These are phyloP conservation scores for Plebejus melissa DNA, from an alignment of 2,888 invertebrate species.

Conservation along the genomic window DNA sequence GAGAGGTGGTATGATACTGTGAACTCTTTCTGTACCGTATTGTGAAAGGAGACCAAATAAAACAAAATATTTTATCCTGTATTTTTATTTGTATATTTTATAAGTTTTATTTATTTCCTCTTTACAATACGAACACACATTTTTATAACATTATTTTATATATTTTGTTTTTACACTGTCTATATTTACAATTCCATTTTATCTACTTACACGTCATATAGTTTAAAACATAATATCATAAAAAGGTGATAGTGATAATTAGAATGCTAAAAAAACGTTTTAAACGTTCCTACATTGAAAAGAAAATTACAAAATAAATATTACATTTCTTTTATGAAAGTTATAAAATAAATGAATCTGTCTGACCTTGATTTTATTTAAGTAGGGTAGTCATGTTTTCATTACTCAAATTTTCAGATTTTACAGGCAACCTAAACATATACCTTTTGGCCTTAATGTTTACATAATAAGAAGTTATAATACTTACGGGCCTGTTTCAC, in stretches of 20 bases:
- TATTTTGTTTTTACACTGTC: slow-evolving; percentile 36
- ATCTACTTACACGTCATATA: slow-evolving; percentile 33
- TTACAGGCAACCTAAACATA: too few relatives aligned
- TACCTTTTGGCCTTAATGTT: too few relatives aligned
- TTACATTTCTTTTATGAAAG: too few relatives aligned
- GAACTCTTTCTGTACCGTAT: neutral
- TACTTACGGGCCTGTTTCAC: too few relatives aligned
- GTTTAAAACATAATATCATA: slow-evolving; percentile 5
- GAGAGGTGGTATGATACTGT: neutral
- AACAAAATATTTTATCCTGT: slow-evolving; percentile 30
- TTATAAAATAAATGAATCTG: too few relatives aligned
- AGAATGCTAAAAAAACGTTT: neutral
- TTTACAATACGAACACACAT: slow-evolving; percentile 38
- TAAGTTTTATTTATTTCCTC: slow-evolving; percentile 33
- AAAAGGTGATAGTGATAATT: too few relatives aligned
- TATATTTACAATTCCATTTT: slow-evolving; percentile 39
- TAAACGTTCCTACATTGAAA: neutral
- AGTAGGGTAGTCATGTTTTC: too few relatives aligned
- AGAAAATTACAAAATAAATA: too few relatives aligned
- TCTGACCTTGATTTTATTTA: too few relatives aligned
- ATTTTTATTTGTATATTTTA: slow-evolving; percentile 39
- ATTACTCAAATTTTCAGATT: too few relatives aligned
- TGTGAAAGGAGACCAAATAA: slow-evolving; percentile 20
- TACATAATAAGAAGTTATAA: too few relatives aligned
- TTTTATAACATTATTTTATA: slow-evolving; percentile 36